Percentiles rank a stretch among this genome's conserved stretches.
Conservation (phyloP, 2,113 vertebrate species). For the Amphilophus citrinellus region DNA sequence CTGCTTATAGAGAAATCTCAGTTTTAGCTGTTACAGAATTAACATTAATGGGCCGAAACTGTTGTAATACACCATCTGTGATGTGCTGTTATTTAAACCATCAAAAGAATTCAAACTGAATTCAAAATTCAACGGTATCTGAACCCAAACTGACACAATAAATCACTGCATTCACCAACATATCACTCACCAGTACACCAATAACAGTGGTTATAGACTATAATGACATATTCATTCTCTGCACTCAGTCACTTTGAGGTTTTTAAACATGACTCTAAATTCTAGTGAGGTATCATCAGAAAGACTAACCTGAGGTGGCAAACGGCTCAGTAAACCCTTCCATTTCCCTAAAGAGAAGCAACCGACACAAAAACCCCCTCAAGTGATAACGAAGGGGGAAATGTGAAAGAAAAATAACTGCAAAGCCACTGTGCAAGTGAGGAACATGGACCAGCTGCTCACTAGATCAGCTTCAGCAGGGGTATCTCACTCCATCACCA, state of each 20-base stretch:
- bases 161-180: neutral
- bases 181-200: neutral
- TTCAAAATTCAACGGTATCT: neutral
- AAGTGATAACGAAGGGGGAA: constrained; percentile 55
- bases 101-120: constrained; percentile 2
- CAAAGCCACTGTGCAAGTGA: constrained; percentile 28
- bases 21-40: neutral
- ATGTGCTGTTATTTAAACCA: neutral
- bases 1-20: neutral
- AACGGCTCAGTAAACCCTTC: constrained; percentile 28
- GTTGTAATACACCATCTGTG: neutral
- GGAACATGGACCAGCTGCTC: constrained; percentile 63
- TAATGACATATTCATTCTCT: constrained; percentile 4
- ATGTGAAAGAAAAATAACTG: constrained; percentile 56
- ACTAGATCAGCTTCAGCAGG: constrained; percentile 63
- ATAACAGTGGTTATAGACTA: neutral
- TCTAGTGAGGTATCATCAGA: constrained; percentile 17
- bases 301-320: constrained; percentile 21
- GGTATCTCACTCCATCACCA: constrained; percentile 67
- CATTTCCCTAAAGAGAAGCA: constrained; percentile 41
- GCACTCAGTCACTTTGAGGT: neutral
- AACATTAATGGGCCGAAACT: neutral
- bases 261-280: constrained; percentile 6
- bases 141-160: neutral
- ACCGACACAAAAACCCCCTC: constrained; percentile 45